Evolutionary conservation across 1,140 invertebrate genomes (phyloP).

Genomic region (Drosophila asahinai): DNA sequence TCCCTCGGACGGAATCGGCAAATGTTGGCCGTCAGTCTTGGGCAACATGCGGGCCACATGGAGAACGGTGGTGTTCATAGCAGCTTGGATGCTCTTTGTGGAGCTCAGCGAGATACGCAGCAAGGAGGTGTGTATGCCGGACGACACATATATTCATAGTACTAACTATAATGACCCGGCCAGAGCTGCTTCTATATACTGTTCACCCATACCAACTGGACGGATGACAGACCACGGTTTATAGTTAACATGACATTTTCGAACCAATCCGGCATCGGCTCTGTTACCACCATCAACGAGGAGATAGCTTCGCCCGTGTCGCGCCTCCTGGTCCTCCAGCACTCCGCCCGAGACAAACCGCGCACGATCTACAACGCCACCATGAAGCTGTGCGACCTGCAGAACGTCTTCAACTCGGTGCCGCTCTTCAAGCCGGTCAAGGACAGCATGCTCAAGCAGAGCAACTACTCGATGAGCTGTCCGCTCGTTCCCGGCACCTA

Average conservation of each 20-base stretch:
- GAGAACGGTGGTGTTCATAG: not conserved
- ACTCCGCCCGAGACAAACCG: conserved; percentile 27
- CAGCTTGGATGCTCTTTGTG: conserved; percentile 25
- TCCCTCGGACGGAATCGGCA: not conserved
- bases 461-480: conserved; percentile 68
- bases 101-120: conserved; percentile 10
- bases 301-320: conserved; percentile 52
- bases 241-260: conserved; percentile 75
- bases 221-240: conserved; percentile 63
- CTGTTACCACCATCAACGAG: conserved; percentile 65
- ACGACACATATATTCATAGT: too few relatives aligned
- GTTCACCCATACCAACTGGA: conserved; percentile 66
- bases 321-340: conserved; percentile 47
- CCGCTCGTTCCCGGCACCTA: conserved; percentile 63
- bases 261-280: conserved; percentile 51
- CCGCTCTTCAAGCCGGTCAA: conserved; percentile 68
- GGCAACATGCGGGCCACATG: conserved; percentile 18
- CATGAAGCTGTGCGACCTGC: conserved; percentile 63
- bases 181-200: conserved; percentile 57
- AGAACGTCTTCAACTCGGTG: conserved; percentile 59
- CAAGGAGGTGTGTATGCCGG: conserved; percentile 47
- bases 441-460: conserved; percentile 64
- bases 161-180: too few relatives aligned
- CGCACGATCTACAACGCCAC: conserved; percentile 66
- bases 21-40: conserved; percentile 1